These are phyloP conservation scores for Conus betulinus DNA, from an alignment of 1,140 invertebrate genomes.

Conservation along the genomic window DNA sequence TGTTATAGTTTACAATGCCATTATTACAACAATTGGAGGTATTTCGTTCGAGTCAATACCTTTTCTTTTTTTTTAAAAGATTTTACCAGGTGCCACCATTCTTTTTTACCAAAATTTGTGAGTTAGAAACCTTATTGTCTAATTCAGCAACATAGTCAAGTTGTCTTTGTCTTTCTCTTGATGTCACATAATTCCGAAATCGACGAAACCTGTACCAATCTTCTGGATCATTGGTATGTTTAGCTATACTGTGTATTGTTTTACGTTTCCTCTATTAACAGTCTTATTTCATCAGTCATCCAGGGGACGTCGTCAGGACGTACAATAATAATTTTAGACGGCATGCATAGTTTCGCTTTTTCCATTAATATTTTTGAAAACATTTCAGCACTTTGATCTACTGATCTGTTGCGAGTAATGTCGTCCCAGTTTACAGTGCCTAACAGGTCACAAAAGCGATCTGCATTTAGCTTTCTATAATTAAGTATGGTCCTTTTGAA, in stretches of 20 bases:
- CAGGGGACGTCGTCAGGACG: background rate
- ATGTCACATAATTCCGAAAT: too few species aligned
- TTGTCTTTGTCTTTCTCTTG: too few species aligned
- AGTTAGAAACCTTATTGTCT: too few species aligned
- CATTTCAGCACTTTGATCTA: too few species aligned
- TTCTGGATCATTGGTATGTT: too few species aligned
- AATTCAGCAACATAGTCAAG: too few species aligned
- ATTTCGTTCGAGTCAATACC: background rate
- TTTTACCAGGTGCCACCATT: background rate
- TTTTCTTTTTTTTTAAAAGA: background rate
- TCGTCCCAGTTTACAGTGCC: too few species aligned
- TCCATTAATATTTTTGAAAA: too few species aligned
- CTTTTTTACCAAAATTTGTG: slow-evolving; percentile 1
- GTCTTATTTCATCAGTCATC: slow-evolving; percentile 7
- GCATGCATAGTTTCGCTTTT: background rate
- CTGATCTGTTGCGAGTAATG: too few species aligned
- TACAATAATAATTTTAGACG: background rate
- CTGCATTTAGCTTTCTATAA: background rate
- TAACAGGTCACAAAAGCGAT: background rate
- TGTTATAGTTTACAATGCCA: background rate
- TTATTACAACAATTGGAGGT: background rate
- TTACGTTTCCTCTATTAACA: background rate
- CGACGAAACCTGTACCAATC: too few species aligned
- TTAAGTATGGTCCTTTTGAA: background rate
- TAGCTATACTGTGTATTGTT: too few species aligned